Evolutionary conservation across 2,113 vertebrate species (phyloP).

Genomic region (Craseonycteris thonglongyai): DNA sequence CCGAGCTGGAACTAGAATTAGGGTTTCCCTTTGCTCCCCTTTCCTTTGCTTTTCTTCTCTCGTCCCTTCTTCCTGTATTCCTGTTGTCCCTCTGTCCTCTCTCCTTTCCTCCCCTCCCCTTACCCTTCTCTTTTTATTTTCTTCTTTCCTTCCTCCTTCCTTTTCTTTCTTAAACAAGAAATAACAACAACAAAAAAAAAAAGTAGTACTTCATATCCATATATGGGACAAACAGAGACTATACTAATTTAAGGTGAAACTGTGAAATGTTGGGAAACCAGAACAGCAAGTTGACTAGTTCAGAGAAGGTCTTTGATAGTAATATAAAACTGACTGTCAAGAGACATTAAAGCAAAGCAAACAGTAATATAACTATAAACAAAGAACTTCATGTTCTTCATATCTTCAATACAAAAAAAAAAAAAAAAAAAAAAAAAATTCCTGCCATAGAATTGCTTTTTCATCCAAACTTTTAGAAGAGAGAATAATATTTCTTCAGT

Average conservation of each 20-base stretch:
- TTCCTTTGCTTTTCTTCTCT: background rate
- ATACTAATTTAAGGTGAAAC: background rate
- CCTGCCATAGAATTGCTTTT: background rate
- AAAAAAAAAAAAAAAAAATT: too few species aligned
- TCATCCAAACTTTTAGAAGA: background rate
- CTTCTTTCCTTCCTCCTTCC: background rate
- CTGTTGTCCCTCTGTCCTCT: background rate
- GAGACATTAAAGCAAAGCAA: background rate
- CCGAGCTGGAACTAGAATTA: background rate
- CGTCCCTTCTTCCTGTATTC: background rate
- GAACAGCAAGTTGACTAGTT: background rate
- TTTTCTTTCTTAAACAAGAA: background rate
- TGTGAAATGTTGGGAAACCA: background rate
- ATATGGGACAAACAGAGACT: background rate
- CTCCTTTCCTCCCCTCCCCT: too few species aligned
- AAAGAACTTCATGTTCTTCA: background rate
- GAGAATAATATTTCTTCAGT: background rate
- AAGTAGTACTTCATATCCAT: background rate
- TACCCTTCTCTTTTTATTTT: background rate
- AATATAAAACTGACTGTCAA: background rate
- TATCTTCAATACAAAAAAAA: background rate
- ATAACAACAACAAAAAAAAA: background rate
- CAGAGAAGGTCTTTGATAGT: background rate
- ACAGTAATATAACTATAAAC: background rate
- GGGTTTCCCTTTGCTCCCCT: accelerated